Evolutionary conservation across 2,113 vertebrate genomes (phyloP).

Genomic region (Pavo muticus): DNA sequence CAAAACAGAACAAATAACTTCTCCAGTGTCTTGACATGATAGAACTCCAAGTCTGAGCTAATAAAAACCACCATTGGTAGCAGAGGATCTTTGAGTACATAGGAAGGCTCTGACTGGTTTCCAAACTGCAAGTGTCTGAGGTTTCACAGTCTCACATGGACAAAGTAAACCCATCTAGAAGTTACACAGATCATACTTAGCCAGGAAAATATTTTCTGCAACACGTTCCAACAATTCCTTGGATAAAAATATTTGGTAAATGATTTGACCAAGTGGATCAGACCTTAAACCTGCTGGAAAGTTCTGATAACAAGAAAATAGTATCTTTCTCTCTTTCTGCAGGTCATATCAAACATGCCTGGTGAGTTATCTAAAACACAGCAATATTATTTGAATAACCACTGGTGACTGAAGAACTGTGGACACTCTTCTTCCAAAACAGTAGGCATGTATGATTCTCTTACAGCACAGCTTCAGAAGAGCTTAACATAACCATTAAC

Average conservation of each 20-base stretch:
- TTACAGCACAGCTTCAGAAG: not conserved
- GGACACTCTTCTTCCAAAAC: not conserved
- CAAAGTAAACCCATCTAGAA: not conserved
- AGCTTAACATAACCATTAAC: not conserved
- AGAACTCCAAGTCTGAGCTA: not conserved
- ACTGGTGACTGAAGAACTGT: not conserved
- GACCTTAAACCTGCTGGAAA: not conserved
- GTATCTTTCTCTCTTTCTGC: not conserved
- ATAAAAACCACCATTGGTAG: rapidly evolving
- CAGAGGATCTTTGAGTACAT: not conserved
- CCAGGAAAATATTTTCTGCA: not conserved
- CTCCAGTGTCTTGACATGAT: not conserved
- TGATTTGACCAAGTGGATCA: not conserved
- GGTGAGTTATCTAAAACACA: not conserved
- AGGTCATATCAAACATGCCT: not conserved
- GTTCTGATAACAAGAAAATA: not conserved
- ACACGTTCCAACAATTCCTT: not conserved
- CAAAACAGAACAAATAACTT: not conserved
- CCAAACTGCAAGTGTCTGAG: not conserved
- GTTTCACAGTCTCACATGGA: not conserved
- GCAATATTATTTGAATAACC: not conserved
- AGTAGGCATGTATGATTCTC: not conserved
- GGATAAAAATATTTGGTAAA: not conserved
- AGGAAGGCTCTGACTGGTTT: not conserved
- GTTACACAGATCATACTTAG: not conserved